phyloP scores from a whole-genome alignment of 1,140 invertebrate species.

The Drosophila busckii region DNA sequence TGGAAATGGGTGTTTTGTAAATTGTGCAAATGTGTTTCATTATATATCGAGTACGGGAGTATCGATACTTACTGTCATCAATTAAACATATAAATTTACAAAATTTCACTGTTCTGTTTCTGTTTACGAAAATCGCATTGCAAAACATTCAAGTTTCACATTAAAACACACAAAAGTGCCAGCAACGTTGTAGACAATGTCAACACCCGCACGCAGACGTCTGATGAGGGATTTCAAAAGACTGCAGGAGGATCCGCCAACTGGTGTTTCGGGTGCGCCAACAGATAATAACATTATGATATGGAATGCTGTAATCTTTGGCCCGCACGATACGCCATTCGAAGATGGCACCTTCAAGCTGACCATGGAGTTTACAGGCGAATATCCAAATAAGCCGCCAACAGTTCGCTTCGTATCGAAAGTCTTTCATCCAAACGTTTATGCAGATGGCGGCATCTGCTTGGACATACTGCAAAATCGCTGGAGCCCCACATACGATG shows the following conservation, averaged over 20 bases:
- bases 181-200: conserved; percentile 84
- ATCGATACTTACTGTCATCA: conserved; percentile 55
- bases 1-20: no score
- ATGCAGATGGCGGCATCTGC: conserved; percentile 99
- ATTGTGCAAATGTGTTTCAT: no score
- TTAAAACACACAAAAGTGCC: conserved; percentile 54
- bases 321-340: conserved; percentile 99
- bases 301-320: conserved; percentile 99
- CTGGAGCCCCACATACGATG: conserved; percentile 99
- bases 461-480: conserved; percentile 99
- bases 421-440: conserved; percentile 99
- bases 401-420: conserved; percentile 99
- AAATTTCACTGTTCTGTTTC: conserved; percentile 65
- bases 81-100: conserved; percentile 68
- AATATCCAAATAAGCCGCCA: conserved; percentile 99
- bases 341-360: conserved; percentile 99
- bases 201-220: conserved; percentile 96
- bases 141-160: conserved; percentile 48
- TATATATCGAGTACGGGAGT: conserved; percentile 15
- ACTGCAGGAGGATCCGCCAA: conserved; percentile 99
- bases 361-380: conserved; percentile 99
- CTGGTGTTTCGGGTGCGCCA: conserved; percentile 98
- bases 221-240: conserved; percentile 99
- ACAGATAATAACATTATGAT: conserved; percentile 99
- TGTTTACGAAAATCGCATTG: conserved; percentile 46